Evolutionary conservation across 2,888 invertebrate genomes (phyloP).

Genomic region (Epirrhoe alternata): DNA sequence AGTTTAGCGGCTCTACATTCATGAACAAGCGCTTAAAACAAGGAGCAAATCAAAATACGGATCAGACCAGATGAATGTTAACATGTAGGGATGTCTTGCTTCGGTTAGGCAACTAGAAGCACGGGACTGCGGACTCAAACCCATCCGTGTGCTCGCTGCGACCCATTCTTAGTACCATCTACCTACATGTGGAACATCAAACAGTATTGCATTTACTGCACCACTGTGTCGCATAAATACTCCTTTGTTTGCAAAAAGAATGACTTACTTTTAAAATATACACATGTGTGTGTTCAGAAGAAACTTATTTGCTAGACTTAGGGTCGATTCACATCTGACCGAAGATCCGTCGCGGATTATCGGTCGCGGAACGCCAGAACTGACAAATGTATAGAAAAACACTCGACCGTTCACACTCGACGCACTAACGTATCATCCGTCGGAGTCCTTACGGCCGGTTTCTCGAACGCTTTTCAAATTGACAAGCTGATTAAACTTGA

Average conservation of each 20-base stretch:
- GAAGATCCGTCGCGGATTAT: no score
- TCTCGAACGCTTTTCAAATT: no score
- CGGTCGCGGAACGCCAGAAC: no score
- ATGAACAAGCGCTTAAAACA: constrained; percentile 71
- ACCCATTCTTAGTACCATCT: constrained; percentile 64
- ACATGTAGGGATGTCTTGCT: constrained; percentile 58
- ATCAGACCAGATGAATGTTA: constrained; percentile 60
- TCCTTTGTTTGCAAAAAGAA: background rate
- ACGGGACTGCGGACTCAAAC: constrained; percentile 73
- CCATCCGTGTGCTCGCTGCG: constrained; percentile 71
- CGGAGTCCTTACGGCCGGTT: no score
- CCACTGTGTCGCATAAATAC: constrained; percentile 24
- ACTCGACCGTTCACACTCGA: no score
- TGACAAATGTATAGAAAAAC: no score
- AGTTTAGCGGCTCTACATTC: constrained; percentile 59
- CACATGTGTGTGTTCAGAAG: no score
- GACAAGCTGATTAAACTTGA: no score
- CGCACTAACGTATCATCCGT: no score
- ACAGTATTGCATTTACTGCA: constrained; percentile 49
- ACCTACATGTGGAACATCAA: constrained; percentile 72
- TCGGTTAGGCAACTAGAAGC: constrained; percentile 83
- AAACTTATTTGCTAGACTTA: no score
- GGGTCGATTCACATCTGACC: no score
- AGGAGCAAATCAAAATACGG: constrained; percentile 69
- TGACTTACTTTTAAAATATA: background rate